These are phyloP conservation scores for Lycophotia porphyrea DNA, from an alignment of 2,888 invertebrate species.

Conservation along the genomic window DNA sequence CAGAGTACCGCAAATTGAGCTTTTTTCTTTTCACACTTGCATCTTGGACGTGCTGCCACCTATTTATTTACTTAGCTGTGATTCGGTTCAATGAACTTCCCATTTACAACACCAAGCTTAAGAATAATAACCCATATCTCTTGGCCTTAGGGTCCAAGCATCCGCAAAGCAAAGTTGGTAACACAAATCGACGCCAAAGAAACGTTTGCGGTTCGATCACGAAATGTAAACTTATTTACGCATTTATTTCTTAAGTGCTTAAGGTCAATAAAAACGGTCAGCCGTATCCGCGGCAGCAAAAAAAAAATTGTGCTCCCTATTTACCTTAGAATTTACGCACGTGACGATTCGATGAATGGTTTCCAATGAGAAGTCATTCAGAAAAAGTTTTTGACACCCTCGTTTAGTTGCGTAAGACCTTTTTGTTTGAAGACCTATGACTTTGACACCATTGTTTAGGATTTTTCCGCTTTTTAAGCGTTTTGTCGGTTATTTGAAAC, in stretches of 20 bases:
- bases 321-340: slow-evolving; percentile 76
- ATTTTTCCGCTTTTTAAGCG: slow-evolving; percentile 59
- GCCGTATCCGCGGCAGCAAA: slow-evolving; percentile 38
- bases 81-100: slow-evolving; percentile 82
- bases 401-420: slow-evolving; percentile 64
- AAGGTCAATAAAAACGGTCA: slow-evolving; percentile 37
- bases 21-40: slow-evolving; percentile 76
- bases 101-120: slow-evolving; percentile 36
- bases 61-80: slow-evolving; percentile 84
- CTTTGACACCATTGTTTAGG: slow-evolving; percentile 70
- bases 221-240: slow-evolving; percentile 64
- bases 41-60: slow-evolving; percentile 75
- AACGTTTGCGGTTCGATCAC: slow-evolving; percentile 49
- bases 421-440: slow-evolving; percentile 65
- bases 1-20: slow-evolving; percentile 71
- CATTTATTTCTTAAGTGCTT: slow-evolving; percentile 60
- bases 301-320: slow-evolving; percentile 51
- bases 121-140: slow-evolving; percentile 57
- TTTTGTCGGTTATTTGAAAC: slow-evolving; percentile 48
- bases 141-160: slow-evolving; percentile 14
- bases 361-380: slow-evolving; percentile 72
- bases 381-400: slow-evolving; percentile 73
- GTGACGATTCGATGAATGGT: slow-evolving; percentile 76
- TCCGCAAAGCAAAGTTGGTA: slow-evolving; percentile 43
- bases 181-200: slow-evolving; percentile 46